These are phyloP conservation scores for Gymnogyps californianus DNA, from an alignment of 2,113 vertebrate genomes.

Conservation along the genomic window DNA sequence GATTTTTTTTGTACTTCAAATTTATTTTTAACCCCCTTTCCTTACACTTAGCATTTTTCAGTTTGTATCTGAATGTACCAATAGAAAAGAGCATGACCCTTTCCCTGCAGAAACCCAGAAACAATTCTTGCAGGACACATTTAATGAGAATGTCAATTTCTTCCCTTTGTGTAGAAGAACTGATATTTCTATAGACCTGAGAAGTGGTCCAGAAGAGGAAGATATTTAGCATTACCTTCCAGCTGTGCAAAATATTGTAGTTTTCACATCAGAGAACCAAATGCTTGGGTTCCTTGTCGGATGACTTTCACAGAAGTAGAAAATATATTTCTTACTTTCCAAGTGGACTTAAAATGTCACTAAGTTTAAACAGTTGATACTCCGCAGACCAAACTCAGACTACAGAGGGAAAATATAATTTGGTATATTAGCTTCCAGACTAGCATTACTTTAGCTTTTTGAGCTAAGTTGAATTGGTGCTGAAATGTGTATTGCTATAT, in stretches of 20 bases:
- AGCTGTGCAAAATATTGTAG: conserved; percentile 2
- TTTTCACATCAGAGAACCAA: conserved; percentile 11
- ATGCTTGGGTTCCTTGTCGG: background rate
- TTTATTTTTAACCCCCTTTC: background rate
- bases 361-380: background rate
- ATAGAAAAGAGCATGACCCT: background rate
- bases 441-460: background rate
- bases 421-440: background rate
- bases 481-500: background rate
- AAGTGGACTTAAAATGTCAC: background rate
- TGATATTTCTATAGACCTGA: background rate
- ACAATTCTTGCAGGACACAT: background rate
- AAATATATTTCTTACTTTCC: background rate
- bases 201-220: background rate
- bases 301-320: conserved; percentile 15
- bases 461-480: background rate
- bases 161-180: background rate
- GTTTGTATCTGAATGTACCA: background rate
- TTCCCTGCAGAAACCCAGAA: background rate
- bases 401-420: background rate
- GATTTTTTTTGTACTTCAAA: conserved; percentile 19
- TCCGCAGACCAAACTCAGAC: background rate
- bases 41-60: background rate
- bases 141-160: background rate
- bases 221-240: background rate